Percentiles rank a stretch among this genome's conserved stretches.
phyloP scores from a whole-genome alignment of 2,888 invertebrate species.

The Beris chalybata region DNA sequence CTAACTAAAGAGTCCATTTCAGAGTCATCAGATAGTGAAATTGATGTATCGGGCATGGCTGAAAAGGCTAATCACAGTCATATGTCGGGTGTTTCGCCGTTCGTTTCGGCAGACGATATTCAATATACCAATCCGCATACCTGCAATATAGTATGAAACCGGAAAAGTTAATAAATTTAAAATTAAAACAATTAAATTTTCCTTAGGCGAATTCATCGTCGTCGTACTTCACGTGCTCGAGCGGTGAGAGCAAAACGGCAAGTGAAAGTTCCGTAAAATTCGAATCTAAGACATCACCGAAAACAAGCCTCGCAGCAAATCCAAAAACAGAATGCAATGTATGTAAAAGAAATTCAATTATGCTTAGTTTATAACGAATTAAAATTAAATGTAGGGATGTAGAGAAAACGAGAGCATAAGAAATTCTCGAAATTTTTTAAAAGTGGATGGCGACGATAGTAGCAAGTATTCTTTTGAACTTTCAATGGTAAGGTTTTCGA shows the following conservation, averaged over 20 bases:
- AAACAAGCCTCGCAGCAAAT: not conserved
- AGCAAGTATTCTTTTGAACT: constrained; percentile 48
- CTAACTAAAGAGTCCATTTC: constrained; percentile 42
- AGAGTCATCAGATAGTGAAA: constrained; percentile 55
- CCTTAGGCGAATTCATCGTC: constrained; percentile 47
- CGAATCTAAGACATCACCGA: not conserved
- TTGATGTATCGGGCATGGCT: constrained; percentile 49
- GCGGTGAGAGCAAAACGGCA: constrained; percentile 47
- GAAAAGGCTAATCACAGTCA: constrained; percentile 56
- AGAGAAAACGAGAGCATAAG: constrained; percentile 51
- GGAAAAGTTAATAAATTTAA: not conserved
- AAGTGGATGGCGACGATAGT: constrained; percentile 51
- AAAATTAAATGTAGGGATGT: constrained; percentile 48
- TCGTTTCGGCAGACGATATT: constrained; percentile 71
- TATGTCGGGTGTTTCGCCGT: constrained; percentile 74
- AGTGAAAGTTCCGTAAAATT: constrained; percentile 47
- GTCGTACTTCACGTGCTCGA: constrained; percentile 51
- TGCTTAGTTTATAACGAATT: constrained; percentile 6
- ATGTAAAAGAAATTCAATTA: constrained; percentile 2
- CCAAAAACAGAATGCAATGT: constrained; percentile 15
- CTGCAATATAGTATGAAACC: not conserved
- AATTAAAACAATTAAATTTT: not conserved
- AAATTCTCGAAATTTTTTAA: constrained; percentile 45
- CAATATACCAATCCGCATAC: constrained; percentile 37
- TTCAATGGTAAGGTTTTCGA: constrained; percentile 49